These are phyloP conservation scores for Geopemphigus sp. DNA, from an alignment of 1,140 invertebrate genomes.

Conservation along the genomic window DNA sequence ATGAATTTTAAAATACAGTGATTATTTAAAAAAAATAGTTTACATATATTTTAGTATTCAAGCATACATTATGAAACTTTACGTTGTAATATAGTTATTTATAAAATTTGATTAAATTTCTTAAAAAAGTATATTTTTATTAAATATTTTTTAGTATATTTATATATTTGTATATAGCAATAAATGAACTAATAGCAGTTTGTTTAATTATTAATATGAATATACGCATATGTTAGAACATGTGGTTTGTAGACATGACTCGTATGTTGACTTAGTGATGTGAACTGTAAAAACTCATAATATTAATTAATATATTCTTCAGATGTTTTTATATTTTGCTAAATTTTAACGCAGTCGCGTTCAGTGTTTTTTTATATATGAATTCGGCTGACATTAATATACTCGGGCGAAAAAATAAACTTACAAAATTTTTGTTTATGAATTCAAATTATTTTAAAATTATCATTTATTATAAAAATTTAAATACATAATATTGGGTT, in stretches of 20 bases:
- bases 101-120: background rate
- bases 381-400: too few species aligned
- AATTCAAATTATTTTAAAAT: too few species aligned
- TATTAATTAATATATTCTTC: background rate
- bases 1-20: background rate
- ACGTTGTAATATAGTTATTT: background rate
- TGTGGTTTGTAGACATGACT: constrained; percentile 4
- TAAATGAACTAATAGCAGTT: background rate
- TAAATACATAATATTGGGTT: background rate
- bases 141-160: background rate
- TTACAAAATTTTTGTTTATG: too few species aligned
- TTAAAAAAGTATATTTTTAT: background rate
- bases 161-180: background rate
- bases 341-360: background rate
- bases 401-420: too few species aligned
- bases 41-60: background rate
- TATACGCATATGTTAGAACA: constrained; percentile 2
- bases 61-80: background rate
- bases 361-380: background rate
- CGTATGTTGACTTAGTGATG: background rate
- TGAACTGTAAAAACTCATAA: background rate
- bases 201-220: background rate
- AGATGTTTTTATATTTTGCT: background rate
- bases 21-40: background rate
- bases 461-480: too few species aligned